phyloP scores from a whole-genome alignment of 2,888 invertebrate genomes.

The Noctua comes region DNA sequence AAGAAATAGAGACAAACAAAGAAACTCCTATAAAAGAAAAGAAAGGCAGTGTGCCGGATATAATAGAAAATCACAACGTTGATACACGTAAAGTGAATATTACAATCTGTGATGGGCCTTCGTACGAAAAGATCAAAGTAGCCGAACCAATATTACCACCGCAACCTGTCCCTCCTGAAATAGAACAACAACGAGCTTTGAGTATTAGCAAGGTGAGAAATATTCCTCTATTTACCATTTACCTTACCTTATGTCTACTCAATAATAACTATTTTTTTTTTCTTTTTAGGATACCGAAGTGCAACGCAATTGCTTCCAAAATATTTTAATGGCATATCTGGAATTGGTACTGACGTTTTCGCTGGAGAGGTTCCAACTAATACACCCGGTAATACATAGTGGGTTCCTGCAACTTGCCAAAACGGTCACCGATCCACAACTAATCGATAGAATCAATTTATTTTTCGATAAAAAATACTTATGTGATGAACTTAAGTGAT shows the following conservation, averaged over 20 bases:
- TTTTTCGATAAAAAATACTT: slow-evolving; percentile 89
- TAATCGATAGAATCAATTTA: slow-evolving; percentile 88
- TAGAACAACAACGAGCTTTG: slow-evolving; percentile 94
- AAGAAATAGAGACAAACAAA: slow-evolving; percentile 57
- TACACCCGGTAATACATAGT: slow-evolving; percentile 84
- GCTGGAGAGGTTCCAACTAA: slow-evolving; percentile 90
- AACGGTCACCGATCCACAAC: slow-evolving; percentile 86
- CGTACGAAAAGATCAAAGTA: slow-evolving; percentile 79
- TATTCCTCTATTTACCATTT: neutral
- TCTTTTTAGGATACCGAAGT: slow-evolving; percentile 94
- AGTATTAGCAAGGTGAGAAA: slow-evolving; percentile 94
- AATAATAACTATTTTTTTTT: slow-evolving; percentile 15
- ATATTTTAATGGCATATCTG: slow-evolving; percentile 95
- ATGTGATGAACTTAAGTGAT: slow-evolving; percentile 85
- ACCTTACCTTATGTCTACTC: neutral
- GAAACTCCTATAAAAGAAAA: slow-evolving; percentile 73
- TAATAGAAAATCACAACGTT: slow-evolving; percentile 74
- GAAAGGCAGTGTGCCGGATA: slow-evolving; percentile 78
- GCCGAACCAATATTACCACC: slow-evolving; percentile 90
- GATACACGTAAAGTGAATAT: slow-evolving; percentile 84
- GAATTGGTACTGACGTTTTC: slow-evolving; percentile 93
- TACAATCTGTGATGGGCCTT: slow-evolving; percentile 82
- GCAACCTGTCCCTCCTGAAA: slow-evolving; percentile 94
- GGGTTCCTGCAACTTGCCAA: slow-evolving; percentile 86
- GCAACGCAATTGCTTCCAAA: slow-evolving; percentile 95